A percentile compares a stretch with the other conserved stretches of the same genome.
Conservation (phyloP, 2,888 invertebrate species). For the Drosophila affinis region DNA sequence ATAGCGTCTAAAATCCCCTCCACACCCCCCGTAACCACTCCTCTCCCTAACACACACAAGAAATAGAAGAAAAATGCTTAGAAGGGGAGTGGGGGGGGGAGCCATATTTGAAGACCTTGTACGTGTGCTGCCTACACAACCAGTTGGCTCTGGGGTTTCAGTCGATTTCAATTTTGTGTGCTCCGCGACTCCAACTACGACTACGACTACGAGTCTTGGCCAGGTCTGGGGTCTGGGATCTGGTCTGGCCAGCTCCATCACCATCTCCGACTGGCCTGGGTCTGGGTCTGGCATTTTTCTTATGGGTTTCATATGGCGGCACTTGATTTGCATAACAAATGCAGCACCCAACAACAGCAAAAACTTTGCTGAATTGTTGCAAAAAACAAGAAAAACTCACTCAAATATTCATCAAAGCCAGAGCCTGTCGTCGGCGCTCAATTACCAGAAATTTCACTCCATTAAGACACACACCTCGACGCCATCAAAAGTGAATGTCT, state of each 20-base stretch:
- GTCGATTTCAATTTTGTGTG: constrained; percentile 68
- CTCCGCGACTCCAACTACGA: neutral
- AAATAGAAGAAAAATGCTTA: constrained; percentile 75
- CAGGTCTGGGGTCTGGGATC: constrained; percentile 19
- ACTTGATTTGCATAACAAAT: constrained; percentile 78
- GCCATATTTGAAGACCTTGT: constrained; percentile 82
- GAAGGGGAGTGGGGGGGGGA: constrained; percentile 48
- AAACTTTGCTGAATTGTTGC: constrained; percentile 20
- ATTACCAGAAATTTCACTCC: constrained; percentile 75
- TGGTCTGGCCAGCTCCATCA: constrained; percentile 39
- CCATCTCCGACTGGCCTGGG: constrained; percentile 53
- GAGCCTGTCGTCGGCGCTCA: constrained; percentile 66
- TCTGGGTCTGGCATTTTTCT: constrained; percentile 45
- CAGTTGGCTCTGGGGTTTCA: constrained; percentile 60
- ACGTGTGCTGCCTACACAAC: constrained; percentile 82
- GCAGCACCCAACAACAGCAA: constrained; percentile 48
- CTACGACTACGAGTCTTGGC: no score
- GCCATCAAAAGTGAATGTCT: constrained; percentile 76
- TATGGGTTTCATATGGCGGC: constrained; percentile 63
- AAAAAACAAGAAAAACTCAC: constrained; percentile 20
- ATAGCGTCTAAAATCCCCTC: constrained; percentile 69
- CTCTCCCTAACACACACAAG: constrained; percentile 32
- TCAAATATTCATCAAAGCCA: constrained; percentile 70
- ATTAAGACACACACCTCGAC: constrained; percentile 73
- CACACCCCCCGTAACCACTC: no score